Evolutionary conservation across 2,888 invertebrate genomes (phyloP).

Genomic region (Mythimna ferrago): DNA sequence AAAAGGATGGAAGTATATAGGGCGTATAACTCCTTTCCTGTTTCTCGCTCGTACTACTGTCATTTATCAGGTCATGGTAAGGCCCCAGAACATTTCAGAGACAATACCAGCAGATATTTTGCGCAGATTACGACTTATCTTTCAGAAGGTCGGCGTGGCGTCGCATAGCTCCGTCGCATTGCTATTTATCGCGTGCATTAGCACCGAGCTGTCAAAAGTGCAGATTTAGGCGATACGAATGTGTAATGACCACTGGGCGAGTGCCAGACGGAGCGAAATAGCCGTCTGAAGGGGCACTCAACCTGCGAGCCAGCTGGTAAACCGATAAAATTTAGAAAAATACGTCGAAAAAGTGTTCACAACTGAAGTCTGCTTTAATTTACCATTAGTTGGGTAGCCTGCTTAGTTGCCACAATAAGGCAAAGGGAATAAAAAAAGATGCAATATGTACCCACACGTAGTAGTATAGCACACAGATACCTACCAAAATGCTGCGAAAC

Average conservation of each 20-base stretch:
- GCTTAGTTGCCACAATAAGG: no score
- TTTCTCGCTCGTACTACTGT: no score
- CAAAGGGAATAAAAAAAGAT: background rate
- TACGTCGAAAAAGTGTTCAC: background rate
- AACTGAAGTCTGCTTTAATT: background rate
- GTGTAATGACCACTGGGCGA: constrained; percentile 72
- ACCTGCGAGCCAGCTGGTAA: constrained; percentile 2
- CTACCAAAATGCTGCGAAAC: no score
- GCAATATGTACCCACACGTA: background rate
- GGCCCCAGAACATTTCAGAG: background rate
- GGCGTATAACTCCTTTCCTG: no score
- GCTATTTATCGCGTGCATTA: constrained; percentile 64
- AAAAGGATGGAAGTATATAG: no score
- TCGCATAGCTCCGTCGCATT: constrained; percentile 25
- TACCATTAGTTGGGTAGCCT: background rate
- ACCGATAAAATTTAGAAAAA: background rate
- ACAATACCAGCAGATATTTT: constrained; percentile 8
- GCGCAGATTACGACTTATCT: constrained; percentile 34
- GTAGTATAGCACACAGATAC: background rate
- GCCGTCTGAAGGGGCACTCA: constrained; percentile 61
- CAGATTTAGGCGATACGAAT: constrained; percentile 65
- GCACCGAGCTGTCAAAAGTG: constrained; percentile 61
- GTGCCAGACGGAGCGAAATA: constrained; percentile 78
- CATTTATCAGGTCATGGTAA: no score
- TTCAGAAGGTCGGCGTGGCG: constrained; percentile 36